Base-by-base conservation (phyloP, 2,113 vertebrate species). In the Oplegnathus fasciatus region DNA sequence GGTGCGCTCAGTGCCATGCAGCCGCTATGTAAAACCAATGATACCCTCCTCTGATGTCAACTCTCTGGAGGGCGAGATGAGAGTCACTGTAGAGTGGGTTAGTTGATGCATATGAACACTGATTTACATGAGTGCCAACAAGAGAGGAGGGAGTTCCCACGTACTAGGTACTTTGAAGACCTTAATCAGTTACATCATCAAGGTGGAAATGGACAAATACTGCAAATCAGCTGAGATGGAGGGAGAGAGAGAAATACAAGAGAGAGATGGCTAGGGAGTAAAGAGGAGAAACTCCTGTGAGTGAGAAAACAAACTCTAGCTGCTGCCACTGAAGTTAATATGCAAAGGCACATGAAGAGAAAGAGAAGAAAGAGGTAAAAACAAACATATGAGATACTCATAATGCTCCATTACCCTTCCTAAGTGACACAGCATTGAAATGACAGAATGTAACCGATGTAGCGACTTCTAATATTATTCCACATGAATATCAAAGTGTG, bases 61-160 rank as follows among this genome's bases (percentile, higher is more conserved):
- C 89, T 91, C 94, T 94, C 93, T 82, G 86, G 87, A 90, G 94
- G 83, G 86, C 37, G 74, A 79, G 88, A 87, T 18, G 75, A 85
- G 89, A 89, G 91, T 75, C 61, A 57, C 78, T 24, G 50, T 87
- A 83, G 85, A 93, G 92, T 90, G 93, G 93, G 89, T 90, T 92
- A 91, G 88, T 83, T 89, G 85, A 94, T 94, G 92, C 93, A 93
- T 94, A 89, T 92, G 86, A 94, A 92, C 52, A 92, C 89, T 94
- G 87, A 94, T 95, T 94, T 95, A 85, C 92, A 94, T 88, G 71
- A 86, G 82, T 54, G 15, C 78, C 69, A 84, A 80, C 82, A 90
- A 54, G 69, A 86, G 82, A 66, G 75, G 77, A 70, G 82, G 83
- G 75, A 84, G 80, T 88, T 88, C 85, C 88, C 66, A 66, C 55